Conservation (phyloP, 2,888 invertebrate species). For the Stegophylla sp. region DNA sequence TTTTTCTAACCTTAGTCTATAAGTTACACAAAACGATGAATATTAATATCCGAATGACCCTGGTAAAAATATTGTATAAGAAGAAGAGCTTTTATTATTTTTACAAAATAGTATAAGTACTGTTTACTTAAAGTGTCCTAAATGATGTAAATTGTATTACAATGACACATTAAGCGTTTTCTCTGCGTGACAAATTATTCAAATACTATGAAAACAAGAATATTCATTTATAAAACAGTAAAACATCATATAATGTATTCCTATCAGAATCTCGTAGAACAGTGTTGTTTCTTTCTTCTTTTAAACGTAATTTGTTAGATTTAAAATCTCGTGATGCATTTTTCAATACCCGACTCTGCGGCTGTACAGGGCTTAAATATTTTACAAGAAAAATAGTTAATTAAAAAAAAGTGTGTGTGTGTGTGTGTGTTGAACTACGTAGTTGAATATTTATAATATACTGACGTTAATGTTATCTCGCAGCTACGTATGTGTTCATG, state of each 20-base stretch:
- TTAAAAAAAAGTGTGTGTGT: no score
- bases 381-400: neutral
- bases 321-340: neutral
- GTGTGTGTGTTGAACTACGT: no score
- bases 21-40: constrained; percentile 15
- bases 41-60: constrained; percentile 29
- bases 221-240: constrained; percentile 3
- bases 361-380: neutral
- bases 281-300: neutral
- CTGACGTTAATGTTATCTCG: no score
- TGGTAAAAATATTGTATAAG: constrained; percentile 2
- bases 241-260: neutral
- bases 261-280: neutral
- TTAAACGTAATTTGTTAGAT: neutral
- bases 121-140: constrained; percentile 25
- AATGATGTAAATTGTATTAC: constrained; percentile 21
- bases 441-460: no score
- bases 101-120: neutral
- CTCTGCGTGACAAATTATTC: constrained; percentile 4
- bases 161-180: constrained; percentile 4
- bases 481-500: neutral
- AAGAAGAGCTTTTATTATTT: constrained; percentile 3
- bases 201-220: neutral
- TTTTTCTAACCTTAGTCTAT: no score
- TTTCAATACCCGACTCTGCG: neutral